These are phyloP conservation scores for Noctua janthina DNA, from an alignment of 2,888 invertebrate genomes.

Conservation along the genomic window DNA sequence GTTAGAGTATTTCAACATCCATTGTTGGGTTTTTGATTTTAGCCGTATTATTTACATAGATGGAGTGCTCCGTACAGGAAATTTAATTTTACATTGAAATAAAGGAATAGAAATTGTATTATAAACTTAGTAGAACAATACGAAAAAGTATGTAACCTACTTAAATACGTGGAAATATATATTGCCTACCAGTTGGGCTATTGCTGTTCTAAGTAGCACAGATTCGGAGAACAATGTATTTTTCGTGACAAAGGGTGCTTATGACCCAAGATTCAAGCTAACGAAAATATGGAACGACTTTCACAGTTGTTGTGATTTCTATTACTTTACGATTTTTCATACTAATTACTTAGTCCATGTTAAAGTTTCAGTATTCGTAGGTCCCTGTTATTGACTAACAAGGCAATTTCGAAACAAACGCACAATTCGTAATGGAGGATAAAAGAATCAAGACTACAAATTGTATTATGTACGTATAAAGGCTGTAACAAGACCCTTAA, in stretches of 20 bases:
- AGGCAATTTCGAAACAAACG: conserved; percentile 17
- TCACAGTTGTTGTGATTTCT: conserved; percentile 4
- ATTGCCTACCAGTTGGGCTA: not conserved
- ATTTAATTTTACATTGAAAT: too few species aligned
- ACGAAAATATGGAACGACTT: not conserved
- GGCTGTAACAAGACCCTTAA: too few species aligned
- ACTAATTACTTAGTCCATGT: not conserved
- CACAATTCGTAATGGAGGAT: conserved; percentile 9
- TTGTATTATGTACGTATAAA: too few species aligned
- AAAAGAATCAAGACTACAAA: conserved; percentile 11
- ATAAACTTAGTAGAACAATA: too few species aligned
- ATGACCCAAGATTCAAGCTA: conserved; percentile 2
- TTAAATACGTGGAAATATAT: not conserved
- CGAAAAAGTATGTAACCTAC: conserved; percentile 4
- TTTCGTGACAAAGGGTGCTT: conserved; percentile 5
- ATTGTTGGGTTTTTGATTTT: too few species aligned
- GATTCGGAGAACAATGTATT: conserved; percentile 10
- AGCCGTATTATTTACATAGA: too few species aligned
- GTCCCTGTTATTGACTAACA: not conserved
- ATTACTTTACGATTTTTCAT: not conserved
- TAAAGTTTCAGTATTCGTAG: not conserved
- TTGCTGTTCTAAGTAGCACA: not conserved
- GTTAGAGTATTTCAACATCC: too few species aligned
- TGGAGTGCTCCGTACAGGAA: too few species aligned
- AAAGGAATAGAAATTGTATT: too few species aligned